Base-by-base conservation (phyloP, 2,113 vertebrate genomes). In the Abramis brama region DNA sequence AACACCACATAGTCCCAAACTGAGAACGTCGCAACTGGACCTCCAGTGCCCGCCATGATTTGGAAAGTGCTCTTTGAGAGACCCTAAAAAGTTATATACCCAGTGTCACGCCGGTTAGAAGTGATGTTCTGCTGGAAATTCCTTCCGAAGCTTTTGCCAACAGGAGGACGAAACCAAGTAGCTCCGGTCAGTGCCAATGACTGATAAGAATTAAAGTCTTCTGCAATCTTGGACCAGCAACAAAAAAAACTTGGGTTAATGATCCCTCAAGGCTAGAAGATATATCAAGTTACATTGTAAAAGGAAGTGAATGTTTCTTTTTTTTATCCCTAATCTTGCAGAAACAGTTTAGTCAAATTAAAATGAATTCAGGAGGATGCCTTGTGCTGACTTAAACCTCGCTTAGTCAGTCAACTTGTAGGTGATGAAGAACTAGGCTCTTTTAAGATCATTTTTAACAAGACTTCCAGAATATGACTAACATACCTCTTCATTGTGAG, bases 1-100 rank as follows among this genome's bases (percentile, higher is more conserved):
- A 96, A 96, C 73, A 96, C 95, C 10, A 96, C 95, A 91, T 96
- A 96, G 86, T 96, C 95, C 95, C 95, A 96, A 47, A 93, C 92
- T 5, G 94, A 93, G 90, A 96, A 96, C 0, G 87, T 77, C 33
- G 92, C 86, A 68, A 95, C 94, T 1, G 87, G 87, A 12, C 95
- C 94, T 52, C 94, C 93, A 36, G 86, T 85, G 3, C 93, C 94
- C 30, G 39, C 62, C 94, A 96, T 96, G 70, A 64, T 91, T 79
- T 45, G 2, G 7, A 70, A 64, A 36, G 19, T 55, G 19, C 0
- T 10, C 13, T 66, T 6, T 36, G 5, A 10, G 77, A 81, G n/a
- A 36, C 6, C 45, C 43, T 30, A 36, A 25, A 79, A 15, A 36
- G 57, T 4, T 64, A 27, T 66, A 70, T 33, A 70, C 6, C 10